Conservation (phyloP, 2,888 invertebrate genomes). For the Boloria selene region DNA sequence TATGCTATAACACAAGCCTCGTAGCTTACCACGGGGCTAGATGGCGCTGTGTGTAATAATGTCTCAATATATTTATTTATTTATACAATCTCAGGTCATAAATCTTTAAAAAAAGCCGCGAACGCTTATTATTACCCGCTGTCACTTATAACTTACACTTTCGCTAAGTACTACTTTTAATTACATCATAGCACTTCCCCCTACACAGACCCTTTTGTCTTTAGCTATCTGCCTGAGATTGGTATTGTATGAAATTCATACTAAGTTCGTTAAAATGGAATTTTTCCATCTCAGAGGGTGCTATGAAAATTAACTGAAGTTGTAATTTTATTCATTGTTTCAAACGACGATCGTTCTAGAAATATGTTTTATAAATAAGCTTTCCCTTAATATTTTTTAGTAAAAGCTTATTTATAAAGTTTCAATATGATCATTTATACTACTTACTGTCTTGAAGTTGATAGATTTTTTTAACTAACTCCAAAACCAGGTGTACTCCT, state of each 20-base stretch:
- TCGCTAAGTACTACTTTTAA: slow-evolving; percentile 38
- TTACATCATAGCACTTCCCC: slow-evolving; percentile 37
- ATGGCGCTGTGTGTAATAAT: no score
- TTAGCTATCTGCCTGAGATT: slow-evolving; percentile 29
- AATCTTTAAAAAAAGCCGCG: neutral
- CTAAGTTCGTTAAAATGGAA: slow-evolving; percentile 20
- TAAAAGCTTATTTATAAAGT: no score
- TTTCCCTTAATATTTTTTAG: no score
- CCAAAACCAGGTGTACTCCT: no score
- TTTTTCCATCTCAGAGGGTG: slow-evolving; percentile 3
- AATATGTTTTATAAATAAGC: no score
- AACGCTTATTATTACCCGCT: slow-evolving; percentile 10
- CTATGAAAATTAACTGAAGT: neutral
- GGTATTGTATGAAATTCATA: slow-evolving; percentile 30
- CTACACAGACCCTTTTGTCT: slow-evolving; percentile 34
- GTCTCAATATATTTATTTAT: no score
- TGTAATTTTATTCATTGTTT: slow-evolving; percentile 5
- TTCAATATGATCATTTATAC: no score
- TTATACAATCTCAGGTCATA: neutral
- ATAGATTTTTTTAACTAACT: no score
- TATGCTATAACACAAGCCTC: no score
- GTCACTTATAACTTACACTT: slow-evolving; percentile 1
- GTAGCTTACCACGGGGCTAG: no score
- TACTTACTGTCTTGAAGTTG: no score
- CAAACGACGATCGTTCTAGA: neutral